phyloP scores from a whole-genome alignment of 2,113 vertebrate genomes.

The Syngnathus scovelli region DNA sequence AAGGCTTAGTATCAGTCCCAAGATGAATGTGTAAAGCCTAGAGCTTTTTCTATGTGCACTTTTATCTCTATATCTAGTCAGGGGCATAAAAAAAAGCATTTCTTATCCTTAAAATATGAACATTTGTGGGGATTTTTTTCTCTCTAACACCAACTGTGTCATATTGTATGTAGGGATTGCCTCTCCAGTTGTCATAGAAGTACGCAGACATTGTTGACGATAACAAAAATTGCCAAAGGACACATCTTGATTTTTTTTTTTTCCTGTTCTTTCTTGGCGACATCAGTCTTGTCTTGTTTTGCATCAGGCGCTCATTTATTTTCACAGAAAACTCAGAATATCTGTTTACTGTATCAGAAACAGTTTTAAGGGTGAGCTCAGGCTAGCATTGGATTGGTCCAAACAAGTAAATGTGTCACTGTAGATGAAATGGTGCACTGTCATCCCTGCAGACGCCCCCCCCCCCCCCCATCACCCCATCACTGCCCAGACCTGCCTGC shows the following conservation, averaged over 20 bases:
- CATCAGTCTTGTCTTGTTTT: slow-evolving; percentile 17
- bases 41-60: too few species aligned
- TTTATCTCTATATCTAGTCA: too few species aligned
- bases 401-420: slow-evolving; percentile 38
- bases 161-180: neutral
- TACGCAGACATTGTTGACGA: slow-evolving; percentile 44
- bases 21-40: neutral
- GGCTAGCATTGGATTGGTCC: slow-evolving; percentile 23
- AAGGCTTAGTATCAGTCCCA: neutral
- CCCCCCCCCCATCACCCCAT: slow-evolving; percentile 16
- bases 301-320: slow-evolving; percentile 15
- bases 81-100: too few species aligned
- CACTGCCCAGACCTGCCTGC: neutral
- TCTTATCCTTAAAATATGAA: too few species aligned
- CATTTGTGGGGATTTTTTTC: too few species aligned
- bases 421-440: slow-evolving; percentile 55
- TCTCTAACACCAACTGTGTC: too few species aligned
- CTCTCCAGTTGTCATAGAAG: neutral
- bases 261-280: slow-evolving; percentile 11
- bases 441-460: slow-evolving; percentile 34
- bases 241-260: slow-evolving; percentile 22
- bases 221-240: slow-evolving; percentile 42
- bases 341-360: slow-evolving; percentile 10
- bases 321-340: neutral
- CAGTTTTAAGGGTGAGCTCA: too few species aligned